phyloP scores from a whole-genome alignment of 2,797 vertebrate species.

The Sebastes steindachneri region DNA sequence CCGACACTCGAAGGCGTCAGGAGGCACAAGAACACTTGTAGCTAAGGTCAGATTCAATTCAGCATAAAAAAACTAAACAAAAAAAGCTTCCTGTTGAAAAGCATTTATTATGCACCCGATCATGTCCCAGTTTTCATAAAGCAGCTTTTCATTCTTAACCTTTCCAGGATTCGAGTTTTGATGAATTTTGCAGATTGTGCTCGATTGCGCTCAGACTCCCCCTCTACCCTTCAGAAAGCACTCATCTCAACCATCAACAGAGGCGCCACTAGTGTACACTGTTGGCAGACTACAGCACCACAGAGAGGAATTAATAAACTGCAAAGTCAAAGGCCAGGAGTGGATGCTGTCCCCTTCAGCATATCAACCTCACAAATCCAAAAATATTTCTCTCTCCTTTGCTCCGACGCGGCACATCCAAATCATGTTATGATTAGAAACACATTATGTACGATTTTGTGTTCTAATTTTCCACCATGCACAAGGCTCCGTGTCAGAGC shows the following conservation, averaged over 20 bases:
- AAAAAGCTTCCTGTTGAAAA: background rate
- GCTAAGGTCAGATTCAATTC: background rate
- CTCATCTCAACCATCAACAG: conserved; percentile 41
- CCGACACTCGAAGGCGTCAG: background rate
- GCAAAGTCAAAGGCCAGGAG: conserved; percentile 46
- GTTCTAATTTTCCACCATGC: conserved; percentile 12
- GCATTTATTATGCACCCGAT: background rate
- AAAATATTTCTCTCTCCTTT: background rate
- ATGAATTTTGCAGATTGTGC: conserved; percentile 35
- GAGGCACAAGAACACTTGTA: background rate
- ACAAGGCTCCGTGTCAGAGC: conserved; percentile 18
- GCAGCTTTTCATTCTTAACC: conserved; percentile 35
- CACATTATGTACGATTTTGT: background rate
- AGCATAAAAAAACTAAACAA: background rate
- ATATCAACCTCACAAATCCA: conserved; percentile 1
- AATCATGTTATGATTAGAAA: conserved; percentile 10
- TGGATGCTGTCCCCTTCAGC: conserved; percentile 30
- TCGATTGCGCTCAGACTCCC: conserved; percentile 27
- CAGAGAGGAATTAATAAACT: conserved; percentile 51
- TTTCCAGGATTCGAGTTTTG: conserved; percentile 27
- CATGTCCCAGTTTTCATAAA: conserved; percentile 7
- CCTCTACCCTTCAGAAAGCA: conserved; percentile 43
- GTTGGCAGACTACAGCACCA: conserved; percentile 19
- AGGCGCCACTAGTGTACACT: background rate
- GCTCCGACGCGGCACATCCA: background rate